Conservation (phyloP, 2,797 vertebrate genomes). For the Anas bahamensis region DNA sequence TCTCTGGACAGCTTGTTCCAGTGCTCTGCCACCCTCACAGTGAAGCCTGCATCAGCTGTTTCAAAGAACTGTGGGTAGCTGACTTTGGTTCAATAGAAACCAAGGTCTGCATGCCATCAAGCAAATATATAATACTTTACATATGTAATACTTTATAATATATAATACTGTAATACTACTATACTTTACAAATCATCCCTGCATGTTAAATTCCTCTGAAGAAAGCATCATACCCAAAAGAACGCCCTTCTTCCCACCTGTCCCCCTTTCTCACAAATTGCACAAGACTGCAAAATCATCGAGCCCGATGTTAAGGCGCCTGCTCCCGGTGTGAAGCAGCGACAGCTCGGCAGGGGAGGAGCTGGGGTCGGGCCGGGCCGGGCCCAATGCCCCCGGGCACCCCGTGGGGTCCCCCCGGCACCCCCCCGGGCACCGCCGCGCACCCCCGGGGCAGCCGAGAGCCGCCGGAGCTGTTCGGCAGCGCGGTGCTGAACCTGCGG, state of each 20-base stretch:
- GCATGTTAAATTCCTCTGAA: neutral
- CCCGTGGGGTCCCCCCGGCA: neutral
- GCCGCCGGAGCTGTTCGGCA: conserved; percentile 53
- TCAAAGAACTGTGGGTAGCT: no score
- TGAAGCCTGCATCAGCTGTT: no score
- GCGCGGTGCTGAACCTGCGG: conserved; percentile 61
- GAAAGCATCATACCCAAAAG: neutral
- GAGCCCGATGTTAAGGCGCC: fast-evolving
- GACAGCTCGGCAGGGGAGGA: no score
- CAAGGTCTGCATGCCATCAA: neutral
- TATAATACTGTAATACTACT: neutral
- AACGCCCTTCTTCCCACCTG: fast-evolving
- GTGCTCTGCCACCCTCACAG: no score
- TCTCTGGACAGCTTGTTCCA: no score
- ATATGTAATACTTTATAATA: no score
- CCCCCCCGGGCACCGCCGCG: neutral
- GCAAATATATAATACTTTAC: no score
- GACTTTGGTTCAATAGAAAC: neutral
- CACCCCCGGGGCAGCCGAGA: no score
- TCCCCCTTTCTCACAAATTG: neutral
- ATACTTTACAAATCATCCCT: neutral
- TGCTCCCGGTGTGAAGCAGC: fast-evolving
- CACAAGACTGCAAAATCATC: no score
- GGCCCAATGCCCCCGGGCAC: no score
- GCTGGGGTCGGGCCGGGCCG: no score